Evolutionary conservation across 1,140 invertebrate species (phyloP).

Genomic region (Formica exsecta): DNA sequence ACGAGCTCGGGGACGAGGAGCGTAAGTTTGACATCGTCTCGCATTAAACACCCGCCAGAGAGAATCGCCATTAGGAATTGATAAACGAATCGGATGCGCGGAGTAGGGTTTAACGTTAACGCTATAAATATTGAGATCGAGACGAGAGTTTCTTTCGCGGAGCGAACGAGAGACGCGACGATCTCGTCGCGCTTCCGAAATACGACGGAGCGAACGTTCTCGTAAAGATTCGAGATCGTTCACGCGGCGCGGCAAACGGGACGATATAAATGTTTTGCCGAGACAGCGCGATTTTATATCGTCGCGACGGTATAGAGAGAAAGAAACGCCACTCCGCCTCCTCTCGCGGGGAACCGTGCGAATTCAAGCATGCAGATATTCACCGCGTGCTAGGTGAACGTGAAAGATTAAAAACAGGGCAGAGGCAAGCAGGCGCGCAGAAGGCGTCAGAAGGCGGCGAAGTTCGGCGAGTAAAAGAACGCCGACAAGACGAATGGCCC

Average conservation of each 20-base stretch:
- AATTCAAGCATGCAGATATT: constrained; percentile 4
- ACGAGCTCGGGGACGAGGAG: constrained; percentile 16
- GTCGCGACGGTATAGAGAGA: neutral
- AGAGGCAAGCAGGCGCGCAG: neutral
- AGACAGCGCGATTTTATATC: neutral
- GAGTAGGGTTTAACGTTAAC: neutral
- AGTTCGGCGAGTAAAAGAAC: constrained; percentile 37
- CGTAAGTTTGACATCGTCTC: constrained; percentile 50
- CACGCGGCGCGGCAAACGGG: neutral
- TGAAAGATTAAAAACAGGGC: constrained; percentile 43
- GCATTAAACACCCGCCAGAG: neutral
- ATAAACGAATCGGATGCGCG: neutral
- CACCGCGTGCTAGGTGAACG: constrained; percentile 2
- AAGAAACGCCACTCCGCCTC: neutral
- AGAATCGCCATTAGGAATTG: constrained; percentile 23
- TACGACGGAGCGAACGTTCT: neutral
- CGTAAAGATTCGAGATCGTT: constrained; percentile 55
- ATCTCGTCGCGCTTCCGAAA: neutral
- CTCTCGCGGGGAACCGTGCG: too few species aligned
- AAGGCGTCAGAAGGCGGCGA: constrained; percentile 17
- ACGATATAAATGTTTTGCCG: constrained; percentile 18
- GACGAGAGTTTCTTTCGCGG: constrained; percentile 24
- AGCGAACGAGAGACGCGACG: neutral
- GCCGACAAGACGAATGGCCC: constrained; percentile 57
- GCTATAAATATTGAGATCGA: constrained; percentile 20